Base-by-base conservation (phyloP, 2,113 vertebrate species). In the Syrrhaptes paradoxus region DNA sequence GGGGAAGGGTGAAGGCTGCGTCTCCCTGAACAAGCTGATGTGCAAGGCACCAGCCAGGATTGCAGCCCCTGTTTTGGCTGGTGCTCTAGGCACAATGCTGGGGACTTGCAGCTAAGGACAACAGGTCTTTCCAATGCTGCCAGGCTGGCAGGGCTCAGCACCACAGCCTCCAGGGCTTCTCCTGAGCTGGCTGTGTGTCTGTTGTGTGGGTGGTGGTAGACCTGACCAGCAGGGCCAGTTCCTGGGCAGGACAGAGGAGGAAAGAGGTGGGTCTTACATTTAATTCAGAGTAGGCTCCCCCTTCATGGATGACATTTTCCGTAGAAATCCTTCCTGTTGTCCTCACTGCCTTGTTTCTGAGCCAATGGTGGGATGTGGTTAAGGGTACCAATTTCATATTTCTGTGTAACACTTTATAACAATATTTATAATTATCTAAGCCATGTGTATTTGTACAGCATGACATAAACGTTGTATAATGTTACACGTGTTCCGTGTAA, bases 41-140 rank as follows among this genome's bases (percentile, higher is more conserved):
- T 49, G 54, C 34, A 24, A 58, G 52, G 66, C 25, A 11, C 10
- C 24, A 45, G 2, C 12, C 20, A 24, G 36, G 41, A 34, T 0
- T 48, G 36, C 66, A 86, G 52, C 10, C 15, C 8, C 8, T 61
- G 0, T 63, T 41, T 24, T 36, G 57, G 32, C 29, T 1, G 1
- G 4, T 41, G 65, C 49, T 51, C 24, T 18, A 36, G 65, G 54
- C 38, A 26, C 1, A 3, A 25, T 52, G 61, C 51, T 25, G 0
- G 0, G 32, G 24, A 38, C 13, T 13, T 49, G 34, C 0, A 0
- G 31, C 43, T 67, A 17, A 20, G 45, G 57, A 6, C 38, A 70
- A 29, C 2, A 7, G 29, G 12, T 55, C 38, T 67, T 68, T 18
- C 29, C 46, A 9, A 29, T 2, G 10, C 48, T 7, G 6, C 48